Percentiles rank a stretch among this genome's conserved stretches.
phyloP scores from a whole-genome alignment of 2,797 vertebrate species.

The Pseudochirops cupreus region DNA sequence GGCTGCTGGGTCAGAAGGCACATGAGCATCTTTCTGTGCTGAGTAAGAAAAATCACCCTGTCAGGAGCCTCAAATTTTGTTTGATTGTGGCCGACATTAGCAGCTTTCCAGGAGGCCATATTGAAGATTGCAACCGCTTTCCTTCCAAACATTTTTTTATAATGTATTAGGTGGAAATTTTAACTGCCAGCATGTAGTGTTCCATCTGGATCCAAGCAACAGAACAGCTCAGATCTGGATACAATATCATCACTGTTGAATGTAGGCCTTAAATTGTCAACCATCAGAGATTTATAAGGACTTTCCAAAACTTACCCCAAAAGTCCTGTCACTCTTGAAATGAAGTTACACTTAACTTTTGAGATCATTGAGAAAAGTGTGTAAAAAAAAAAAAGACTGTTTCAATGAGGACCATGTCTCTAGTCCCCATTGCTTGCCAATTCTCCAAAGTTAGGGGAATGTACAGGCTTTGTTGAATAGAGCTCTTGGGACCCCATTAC shows the following conservation, averaged over 20 bases:
- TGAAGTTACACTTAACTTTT: background rate
- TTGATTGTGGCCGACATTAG: background rate
- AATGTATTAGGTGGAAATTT: constrained; percentile 17
- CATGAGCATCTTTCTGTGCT: background rate
- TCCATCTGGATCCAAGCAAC: background rate
- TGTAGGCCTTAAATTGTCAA: background rate
- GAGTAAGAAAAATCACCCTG: constrained; percentile 10
- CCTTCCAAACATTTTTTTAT: constrained; percentile 43
- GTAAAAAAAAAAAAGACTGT: background rate
- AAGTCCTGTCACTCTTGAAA: background rate
- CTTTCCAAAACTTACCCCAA: background rate
- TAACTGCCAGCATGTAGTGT: background rate
- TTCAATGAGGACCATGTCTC: background rate
- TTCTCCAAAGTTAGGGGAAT: background rate
- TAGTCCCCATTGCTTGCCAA: background rate
- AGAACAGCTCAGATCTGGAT: background rate
- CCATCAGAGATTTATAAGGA: background rate
- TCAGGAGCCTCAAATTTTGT: background rate
- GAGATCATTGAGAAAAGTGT: constrained; percentile 1
- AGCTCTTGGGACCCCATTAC: background rate
- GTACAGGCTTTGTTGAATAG: background rate
- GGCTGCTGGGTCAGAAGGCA: constrained; percentile 11
- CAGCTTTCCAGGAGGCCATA: background rate
- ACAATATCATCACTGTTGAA: background rate
- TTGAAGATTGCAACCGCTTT: background rate